Conservation (phyloP, 2,113 vertebrate genomes). For the Hyperopisus bebe region DNA sequence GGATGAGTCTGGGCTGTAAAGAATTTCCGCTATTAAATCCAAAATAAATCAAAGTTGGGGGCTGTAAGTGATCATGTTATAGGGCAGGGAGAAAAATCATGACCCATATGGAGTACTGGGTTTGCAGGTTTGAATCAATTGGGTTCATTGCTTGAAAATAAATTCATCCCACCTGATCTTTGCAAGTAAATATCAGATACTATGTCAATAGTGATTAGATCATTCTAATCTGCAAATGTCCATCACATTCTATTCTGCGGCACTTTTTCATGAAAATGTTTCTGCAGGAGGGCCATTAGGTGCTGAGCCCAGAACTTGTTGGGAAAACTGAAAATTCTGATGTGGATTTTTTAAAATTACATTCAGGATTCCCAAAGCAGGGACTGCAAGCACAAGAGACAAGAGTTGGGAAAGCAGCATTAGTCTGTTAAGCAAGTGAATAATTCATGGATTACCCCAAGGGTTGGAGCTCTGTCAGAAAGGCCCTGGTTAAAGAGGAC, state of each 20-base stretch:
- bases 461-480: slow-evolving; percentile 46
- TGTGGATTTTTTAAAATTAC: background rate
- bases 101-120: background rate
- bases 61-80: background rate
- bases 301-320: background rate
- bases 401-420: background rate
- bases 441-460: slow-evolving; percentile 49
- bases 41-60: background rate
- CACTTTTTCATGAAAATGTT: background rate
- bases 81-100: background rate
- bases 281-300: background rate
- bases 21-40: background rate
- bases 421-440: background rate
- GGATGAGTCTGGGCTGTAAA: background rate
- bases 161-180: background rate
- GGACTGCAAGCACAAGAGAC: background rate
- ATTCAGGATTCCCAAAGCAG: background rate
- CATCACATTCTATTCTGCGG: background rate
- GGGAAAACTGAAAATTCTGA: background rate
- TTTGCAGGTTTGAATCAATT: background rate
- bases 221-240: background rate
- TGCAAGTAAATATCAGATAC: background rate
- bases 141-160: background rate
- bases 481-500: slow-evolving; percentile 51
- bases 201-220: background rate